These are phyloP conservation scores for Xiphophorus hellerii DNA, from an alignment of 2,113 vertebrate species.

Conservation along the genomic window DNA sequence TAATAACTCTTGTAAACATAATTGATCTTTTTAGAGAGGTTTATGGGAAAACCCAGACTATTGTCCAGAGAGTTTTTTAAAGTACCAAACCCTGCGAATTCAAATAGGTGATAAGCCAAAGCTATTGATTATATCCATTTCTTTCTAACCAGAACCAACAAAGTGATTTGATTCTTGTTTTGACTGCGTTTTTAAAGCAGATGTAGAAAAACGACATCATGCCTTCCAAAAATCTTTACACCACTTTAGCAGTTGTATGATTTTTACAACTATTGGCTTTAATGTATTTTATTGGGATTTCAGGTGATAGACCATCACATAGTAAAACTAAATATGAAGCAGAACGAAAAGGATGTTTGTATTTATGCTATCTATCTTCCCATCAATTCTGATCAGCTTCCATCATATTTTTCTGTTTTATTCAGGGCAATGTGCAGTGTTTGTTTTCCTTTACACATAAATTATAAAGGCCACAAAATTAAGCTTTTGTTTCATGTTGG, in stretches of 20 bases:
- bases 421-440: background rate
- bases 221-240: background rate
- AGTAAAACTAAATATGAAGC: background rate
- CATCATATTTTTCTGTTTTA: too few species aligned
- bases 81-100: background rate
- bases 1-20: background rate
- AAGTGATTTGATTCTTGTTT: background rate
- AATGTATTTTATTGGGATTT: background rate
- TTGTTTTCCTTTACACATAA: background rate
- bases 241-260: background rate
- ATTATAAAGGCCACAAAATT: background rate
- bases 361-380: background rate
- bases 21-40: background rate
- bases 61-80: background rate
- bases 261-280: background rate
- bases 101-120: background rate
- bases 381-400: background rate
- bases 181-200: slow-evolving; percentile 7
- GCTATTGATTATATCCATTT: background rate
- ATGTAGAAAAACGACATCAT: background rate
- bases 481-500: background rate
- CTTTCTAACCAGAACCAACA: background rate
- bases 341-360: background rate
- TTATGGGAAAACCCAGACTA: background rate
- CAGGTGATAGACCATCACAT: background rate